These are phyloP conservation scores for Lithobates pipiens DNA, from an alignment of 2,797 vertebrate genomes.

Conservation along the genomic window DNA sequence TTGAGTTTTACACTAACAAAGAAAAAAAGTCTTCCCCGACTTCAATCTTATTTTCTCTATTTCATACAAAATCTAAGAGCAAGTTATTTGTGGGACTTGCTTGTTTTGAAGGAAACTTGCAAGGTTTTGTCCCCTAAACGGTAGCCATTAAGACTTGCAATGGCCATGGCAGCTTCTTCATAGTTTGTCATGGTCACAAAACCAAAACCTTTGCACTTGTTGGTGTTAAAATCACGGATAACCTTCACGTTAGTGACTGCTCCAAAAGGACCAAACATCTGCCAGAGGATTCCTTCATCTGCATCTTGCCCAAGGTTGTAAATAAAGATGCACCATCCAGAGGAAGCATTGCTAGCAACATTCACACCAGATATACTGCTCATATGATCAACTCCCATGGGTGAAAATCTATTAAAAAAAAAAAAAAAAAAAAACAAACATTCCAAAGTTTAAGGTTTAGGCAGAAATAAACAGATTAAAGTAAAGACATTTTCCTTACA, in stretches of 20 bases:
- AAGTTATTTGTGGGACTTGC: constrained; percentile 98
- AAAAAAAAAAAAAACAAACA: constrained; percentile 48
- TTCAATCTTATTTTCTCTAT: constrained; percentile 82
- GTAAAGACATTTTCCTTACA: background rate
- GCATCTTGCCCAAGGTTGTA: constrained; percentile 98
- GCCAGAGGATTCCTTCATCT: constrained; percentile 98
- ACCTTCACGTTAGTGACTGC: constrained; percentile 99
- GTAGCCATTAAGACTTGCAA: constrained; percentile 97
- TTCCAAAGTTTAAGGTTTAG: background rate
- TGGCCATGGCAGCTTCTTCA: constrained; percentile 99
- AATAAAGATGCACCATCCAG: constrained; percentile 99
- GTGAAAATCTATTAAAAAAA: constrained; percentile 92
- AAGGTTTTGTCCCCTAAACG: constrained; percentile 98
- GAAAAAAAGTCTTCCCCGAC: constrained; percentile 69
- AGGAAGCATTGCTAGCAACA: constrained; percentile 87
- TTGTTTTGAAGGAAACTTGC: constrained; percentile 99
- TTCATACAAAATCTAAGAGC: constrained; percentile 82
- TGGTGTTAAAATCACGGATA: constrained; percentile 99
- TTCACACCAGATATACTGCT: constrained; percentile 89
- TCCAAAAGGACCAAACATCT: constrained; percentile 98
- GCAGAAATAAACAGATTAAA: background rate
- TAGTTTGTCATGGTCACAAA: constrained; percentile 99
- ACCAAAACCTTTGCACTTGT: constrained; percentile 99
- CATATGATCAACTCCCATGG: constrained; percentile 99
- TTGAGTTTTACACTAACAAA: constrained; percentile 86